phyloP scores from a whole-genome alignment of 2,888 invertebrate species.

The Athetis lepigone region DNA sequence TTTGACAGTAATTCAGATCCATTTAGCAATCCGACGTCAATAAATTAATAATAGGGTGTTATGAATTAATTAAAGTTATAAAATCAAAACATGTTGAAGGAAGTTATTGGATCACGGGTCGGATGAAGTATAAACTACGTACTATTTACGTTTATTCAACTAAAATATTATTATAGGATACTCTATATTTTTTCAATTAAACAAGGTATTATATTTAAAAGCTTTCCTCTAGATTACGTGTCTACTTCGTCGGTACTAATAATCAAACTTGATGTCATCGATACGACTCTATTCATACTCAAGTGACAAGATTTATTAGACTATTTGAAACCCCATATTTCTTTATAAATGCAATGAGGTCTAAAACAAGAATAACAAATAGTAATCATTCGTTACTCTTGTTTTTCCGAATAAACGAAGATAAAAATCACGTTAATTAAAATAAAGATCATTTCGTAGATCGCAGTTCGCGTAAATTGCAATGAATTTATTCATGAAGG shows the following conservation, averaged over 20 bases:
- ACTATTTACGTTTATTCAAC: not conserved
- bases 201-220: not conserved
- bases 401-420: not conserved
- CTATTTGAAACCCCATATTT: not conserved
- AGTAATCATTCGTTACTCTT: too few species aligned
- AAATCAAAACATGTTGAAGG: constrained; percentile 20
- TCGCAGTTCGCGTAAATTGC: constrained; percentile 10
- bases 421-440: not conserved
- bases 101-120: constrained; percentile 7
- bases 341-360: not conserved
- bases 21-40: not conserved
- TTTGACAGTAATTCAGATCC: not conserved
- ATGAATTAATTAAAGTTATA: not conserved
- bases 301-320: not conserved
- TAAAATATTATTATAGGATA: not conserved
- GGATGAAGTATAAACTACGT: constrained; percentile 7
- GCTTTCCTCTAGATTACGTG: not conserved
- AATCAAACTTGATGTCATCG: too few species aligned
- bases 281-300: not conserved
- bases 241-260: not conserved
- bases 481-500: constrained; percentile 9
- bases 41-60: constrained; percentile 1
- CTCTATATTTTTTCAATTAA: too few species aligned
- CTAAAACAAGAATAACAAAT: not conserved
- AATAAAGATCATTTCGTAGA: constrained; percentile 6